Evolutionary conservation across 2,797 vertebrate genomes (phyloP).

Genomic region (Remorina albescens): DNA sequence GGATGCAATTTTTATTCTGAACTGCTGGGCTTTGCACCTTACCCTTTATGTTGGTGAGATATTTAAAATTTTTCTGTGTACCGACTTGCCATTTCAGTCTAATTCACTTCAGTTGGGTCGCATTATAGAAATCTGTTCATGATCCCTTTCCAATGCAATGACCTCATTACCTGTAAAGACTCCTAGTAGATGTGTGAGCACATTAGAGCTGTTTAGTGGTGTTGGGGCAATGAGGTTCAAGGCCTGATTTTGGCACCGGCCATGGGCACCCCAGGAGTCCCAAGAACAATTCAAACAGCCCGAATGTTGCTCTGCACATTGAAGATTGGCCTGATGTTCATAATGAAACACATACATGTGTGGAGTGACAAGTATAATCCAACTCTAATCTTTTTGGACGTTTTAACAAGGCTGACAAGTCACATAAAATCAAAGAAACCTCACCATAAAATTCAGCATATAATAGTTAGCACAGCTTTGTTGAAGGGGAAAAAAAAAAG

Average conservation of each 20-base stretch:
- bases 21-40: slow-evolving; percentile 52
- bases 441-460: slow-evolving; percentile 66
- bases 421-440: slow-evolving; percentile 78
- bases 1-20: slow-evolving; percentile 60
- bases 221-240: slow-evolving; percentile 57
- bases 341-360: slow-evolving; percentile 73
- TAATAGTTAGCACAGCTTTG: slow-evolving; percentile 70
- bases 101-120: slow-evolving; percentile 66
- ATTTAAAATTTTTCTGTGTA: slow-evolving; percentile 34
- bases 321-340: slow-evolving; percentile 44
- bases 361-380: slow-evolving; percentile 72
- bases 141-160: slow-evolving; percentile 65
- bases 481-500: slow-evolving; percentile 55
- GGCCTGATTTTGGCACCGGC: slow-evolving; percentile 63
- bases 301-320: slow-evolving; percentile 39
- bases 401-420: slow-evolving; percentile 80
- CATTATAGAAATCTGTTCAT: slow-evolving; percentile 65
- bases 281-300: slow-evolving; percentile 41
- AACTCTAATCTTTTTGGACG: slow-evolving; percentile 74
- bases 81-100: slow-evolving; percentile 29
- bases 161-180: slow-evolving; percentile 77
- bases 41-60: slow-evolving; percentile 31
- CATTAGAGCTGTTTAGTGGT: slow-evolving; percentile 67
- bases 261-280: slow-evolving; percentile 69
- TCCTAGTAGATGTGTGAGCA: slow-evolving; percentile 66